phyloP scores from a whole-genome alignment of 2,113 vertebrate genomes.

The Cygnus atratus region DNA sequence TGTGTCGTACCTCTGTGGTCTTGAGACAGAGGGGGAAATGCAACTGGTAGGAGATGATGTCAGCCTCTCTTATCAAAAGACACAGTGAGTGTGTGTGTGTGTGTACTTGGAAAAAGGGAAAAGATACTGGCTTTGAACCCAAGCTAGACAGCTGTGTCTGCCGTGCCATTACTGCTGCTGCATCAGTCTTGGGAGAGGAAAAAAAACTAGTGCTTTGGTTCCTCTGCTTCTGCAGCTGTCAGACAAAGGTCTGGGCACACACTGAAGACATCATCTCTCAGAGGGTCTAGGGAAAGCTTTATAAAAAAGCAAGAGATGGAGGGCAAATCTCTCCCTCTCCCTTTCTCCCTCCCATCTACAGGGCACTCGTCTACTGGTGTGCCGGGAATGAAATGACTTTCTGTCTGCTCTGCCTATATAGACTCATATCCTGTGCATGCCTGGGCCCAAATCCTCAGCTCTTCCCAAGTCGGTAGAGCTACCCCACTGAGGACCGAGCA shows the following conservation, averaged over 20 bases:
- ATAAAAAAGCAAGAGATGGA: constrained; percentile 7
- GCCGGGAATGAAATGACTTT: constrained; percentile 21
- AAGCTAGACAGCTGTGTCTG: constrained; percentile 47
- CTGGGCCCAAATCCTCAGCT: background rate
- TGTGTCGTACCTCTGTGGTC: constrained; percentile 9
- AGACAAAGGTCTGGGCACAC: constrained; percentile 17
- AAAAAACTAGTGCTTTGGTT: constrained; percentile 4
- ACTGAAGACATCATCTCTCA: background rate
- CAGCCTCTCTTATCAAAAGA: constrained; percentile 50
- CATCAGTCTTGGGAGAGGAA: background rate
- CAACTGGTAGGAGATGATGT: constrained; percentile 56
- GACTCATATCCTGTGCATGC: background rate
- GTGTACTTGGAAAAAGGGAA: background rate
- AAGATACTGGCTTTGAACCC: constrained; percentile 30
- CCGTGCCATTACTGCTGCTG: constrained; percentile 5
- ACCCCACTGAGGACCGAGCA: background rate
- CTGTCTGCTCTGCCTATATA: background rate
- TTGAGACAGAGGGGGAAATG: constrained; percentile 41
- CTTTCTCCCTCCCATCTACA: background rate
- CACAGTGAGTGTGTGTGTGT: background rate
- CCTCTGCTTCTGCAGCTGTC: constrained; percentile 44
- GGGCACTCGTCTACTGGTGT: background rate
- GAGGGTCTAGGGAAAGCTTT: background rate
- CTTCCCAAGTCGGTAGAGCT: background rate
- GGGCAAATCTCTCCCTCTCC: background rate